Base-by-base conservation (phyloP, 2,888 invertebrate species). In the Ennomos fuscantarius region DNA sequence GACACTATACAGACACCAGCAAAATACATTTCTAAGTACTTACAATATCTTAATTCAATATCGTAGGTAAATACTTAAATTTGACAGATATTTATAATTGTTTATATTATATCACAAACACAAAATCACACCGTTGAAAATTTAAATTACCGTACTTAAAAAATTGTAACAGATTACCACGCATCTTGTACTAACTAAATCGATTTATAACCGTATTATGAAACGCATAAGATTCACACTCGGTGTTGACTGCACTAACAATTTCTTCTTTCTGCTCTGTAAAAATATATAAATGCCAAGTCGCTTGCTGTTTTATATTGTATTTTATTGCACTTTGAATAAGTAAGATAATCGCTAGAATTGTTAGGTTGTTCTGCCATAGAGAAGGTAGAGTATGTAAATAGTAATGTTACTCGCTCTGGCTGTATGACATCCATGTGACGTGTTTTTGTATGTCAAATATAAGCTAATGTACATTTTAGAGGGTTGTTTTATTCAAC, bases 391-490 rank as follows among this genome's bases (percentile, higher is more conserved):
- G 55, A 54, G 48, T 76, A 37, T 74, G 67, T 78, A 79, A 79
- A 81, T 74, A 81, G 79, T 79, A 49, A 49, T 44, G 58, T 54
- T 49, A 49, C 35, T 39, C 51, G 62, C 58, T 52, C 48, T 47
- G 54, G 61, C 53, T 62, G 31, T 57, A 60, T 58, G 51, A 60
- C 58, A 60, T 50, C 76, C 72, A 80, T 83, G 81, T 84, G 81
- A 83, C 82, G 78, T 87, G 85, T 85, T 86, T 87, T 89, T 86
- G 84, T 88, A 88, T 88, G 86, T 89, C 81, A 89, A 91, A 89
- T 91, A 90, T 88, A 89, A 88, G 81, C 79, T 75, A 85, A 87
- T 89, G 85, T 86, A 89, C 80, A 85, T 88, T 89, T 86, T 83
- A 61, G 70, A 65, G 62, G 65, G 66, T 87, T 84, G 88, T 89